Conservation (phyloP, 1,140 invertebrate species). For the Scylla paramamosain region DNA sequence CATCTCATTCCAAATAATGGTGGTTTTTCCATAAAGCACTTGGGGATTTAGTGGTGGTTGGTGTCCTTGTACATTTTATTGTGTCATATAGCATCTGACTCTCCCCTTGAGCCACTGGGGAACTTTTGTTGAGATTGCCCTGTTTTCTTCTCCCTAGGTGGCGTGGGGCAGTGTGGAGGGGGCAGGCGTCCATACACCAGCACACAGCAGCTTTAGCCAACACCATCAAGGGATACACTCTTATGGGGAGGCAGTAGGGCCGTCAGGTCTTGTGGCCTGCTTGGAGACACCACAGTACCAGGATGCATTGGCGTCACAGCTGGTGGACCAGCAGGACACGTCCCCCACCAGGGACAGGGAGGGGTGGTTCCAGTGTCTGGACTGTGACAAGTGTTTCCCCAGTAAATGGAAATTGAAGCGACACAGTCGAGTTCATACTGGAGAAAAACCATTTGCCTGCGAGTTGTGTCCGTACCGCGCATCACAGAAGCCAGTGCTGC, state of each 20-base stretch:
- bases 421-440: conserved; percentile 56
- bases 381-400: conserved; percentile 63
- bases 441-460: conserved; percentile 71
- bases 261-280: neutral
- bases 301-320: conserved; percentile 22
- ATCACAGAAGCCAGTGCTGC: conserved; percentile 57
- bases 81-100: too few species aligned
- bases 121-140: conserved; percentile 38
- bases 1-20: too few species aligned
- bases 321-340: conserved; percentile 32
- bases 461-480: conserved; percentile 63
- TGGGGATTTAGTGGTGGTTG: too few species aligned
- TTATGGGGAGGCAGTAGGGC: conserved; percentile 32
- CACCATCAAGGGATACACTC: conserved; percentile 51
- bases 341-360: conserved; percentile 40
- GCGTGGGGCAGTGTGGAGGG: conserved; percentile 64
- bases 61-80: too few species aligned
- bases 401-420: conserved; percentile 68
- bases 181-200: conserved; percentile 33
- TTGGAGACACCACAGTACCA: conserved; percentile 26
- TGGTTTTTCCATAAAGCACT: too few species aligned
- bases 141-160: conserved; percentile 71
- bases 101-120: neutral
- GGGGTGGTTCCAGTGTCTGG: conserved; percentile 53
- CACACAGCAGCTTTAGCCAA: conserved; percentile 42